Base-by-base conservation (phyloP, 1,140 invertebrate genomes). In the Meloidogyne hapla region DNA sequence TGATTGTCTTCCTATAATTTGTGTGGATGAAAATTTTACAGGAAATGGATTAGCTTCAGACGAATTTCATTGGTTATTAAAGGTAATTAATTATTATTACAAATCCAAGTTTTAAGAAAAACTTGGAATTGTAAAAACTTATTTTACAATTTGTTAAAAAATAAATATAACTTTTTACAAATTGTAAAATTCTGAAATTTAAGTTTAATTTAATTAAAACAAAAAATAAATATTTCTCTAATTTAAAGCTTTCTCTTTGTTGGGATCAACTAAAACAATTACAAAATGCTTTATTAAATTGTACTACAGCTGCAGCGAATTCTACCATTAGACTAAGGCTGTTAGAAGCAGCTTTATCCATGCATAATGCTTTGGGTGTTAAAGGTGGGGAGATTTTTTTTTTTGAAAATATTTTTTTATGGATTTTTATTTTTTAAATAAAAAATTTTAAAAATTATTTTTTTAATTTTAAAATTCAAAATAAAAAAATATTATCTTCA, bases 31-130 rank as follows among this genome's bases (percentile, higher is more conserved):
- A 88, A 67, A 63, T 33, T 62, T 33, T 18, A 69, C 48, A 56
- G 12, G 48, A 18, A 56, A 56, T 56, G 48, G 62, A 38, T 23
- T 81, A 33, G n/a, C 79, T 4, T 45, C 68, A 2, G 79, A 80
- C 40, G 95, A 98, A 88, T 94, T 96, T 87, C 93, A 98, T 88
- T 98, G 95, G 95, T 89, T 98, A 1, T 94, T 98, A 92, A 97
- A 56, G 48, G 48, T 56, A n/a, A 1, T 45, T 1, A 15, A 15
- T 45, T 10, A 12, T 12, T 48, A 18, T 48, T 48, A 18, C 13
- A 48, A 18, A 48, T 15, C 18, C 18, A 42, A 42, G 9, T 15
- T 10, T 42, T 6, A 33, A 33, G 9, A 6, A 33, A 33, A 33
- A 33, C 28, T 33, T 33, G 13, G 12, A 42, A 15, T 42, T 42